These are phyloP conservation scores for Copidosoma aretas DNA, from an alignment of 2,888 invertebrate species.

Conservation along the genomic window DNA sequence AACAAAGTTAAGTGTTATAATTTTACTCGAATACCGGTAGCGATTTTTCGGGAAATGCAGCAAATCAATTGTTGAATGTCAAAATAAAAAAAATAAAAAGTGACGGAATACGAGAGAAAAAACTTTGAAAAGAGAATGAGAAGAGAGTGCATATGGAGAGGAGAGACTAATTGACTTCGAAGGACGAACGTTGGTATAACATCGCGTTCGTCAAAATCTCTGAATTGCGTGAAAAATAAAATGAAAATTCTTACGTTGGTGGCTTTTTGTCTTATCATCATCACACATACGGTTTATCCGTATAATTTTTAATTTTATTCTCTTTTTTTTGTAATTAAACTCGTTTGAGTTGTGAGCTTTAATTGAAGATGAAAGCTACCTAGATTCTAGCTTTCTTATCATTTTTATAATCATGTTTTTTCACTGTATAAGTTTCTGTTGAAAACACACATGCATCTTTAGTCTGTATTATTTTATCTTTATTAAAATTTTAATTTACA, in stretches of 20 bases:
- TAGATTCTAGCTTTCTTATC: slow-evolving; percentile 1
- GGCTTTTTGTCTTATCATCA: slow-evolving; percentile 25
- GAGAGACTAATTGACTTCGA: slow-evolving; percentile 30
- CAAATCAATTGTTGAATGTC: slow-evolving; percentile 36
- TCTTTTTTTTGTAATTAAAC: not conserved
- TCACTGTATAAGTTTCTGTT: not conserved
- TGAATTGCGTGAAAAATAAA: slow-evolving; percentile 42
- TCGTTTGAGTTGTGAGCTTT: slow-evolving; percentile 9
- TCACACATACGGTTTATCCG: slow-evolving; percentile 2
- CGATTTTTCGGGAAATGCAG: slow-evolving; percentile 22
- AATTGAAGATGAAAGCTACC: not conserved
- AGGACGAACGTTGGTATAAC: slow-evolving; percentile 12
- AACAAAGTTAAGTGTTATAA: slow-evolving; percentile 24
- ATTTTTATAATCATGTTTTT: slow-evolving; percentile 20
- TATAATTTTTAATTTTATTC: slow-evolving; percentile 2
- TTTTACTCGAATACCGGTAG: slow-evolving; percentile 36
- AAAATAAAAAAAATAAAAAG: slow-evolving; percentile 17
- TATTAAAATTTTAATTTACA: not conserved
- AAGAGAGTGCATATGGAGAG: slow-evolving; percentile 33
- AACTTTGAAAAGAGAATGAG: slow-evolving; percentile 19
- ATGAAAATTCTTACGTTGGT: slow-evolving; percentile 37
- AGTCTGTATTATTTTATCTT: not conserved
- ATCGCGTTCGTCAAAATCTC: slow-evolving; percentile 22
- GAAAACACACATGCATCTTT: not conserved
- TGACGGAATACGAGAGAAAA: not conserved